Conservation (phyloP, 2,888 invertebrate species). For the Dexiosoma caninum region DNA sequence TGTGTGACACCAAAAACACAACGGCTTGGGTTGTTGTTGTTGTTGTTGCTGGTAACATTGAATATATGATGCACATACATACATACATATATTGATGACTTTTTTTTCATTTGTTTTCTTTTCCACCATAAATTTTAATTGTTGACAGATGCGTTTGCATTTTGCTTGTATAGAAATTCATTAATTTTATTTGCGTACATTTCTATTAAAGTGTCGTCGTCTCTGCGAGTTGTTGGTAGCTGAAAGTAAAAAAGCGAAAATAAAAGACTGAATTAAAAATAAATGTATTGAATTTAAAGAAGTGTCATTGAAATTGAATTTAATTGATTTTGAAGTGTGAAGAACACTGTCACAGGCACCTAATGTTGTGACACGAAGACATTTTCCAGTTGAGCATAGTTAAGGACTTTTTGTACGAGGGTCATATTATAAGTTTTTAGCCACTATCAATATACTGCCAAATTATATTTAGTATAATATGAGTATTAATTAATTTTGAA, state of each 20-base stretch:
- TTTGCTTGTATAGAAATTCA: conserved; percentile 49
- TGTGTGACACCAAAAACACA: conserved; percentile 33
- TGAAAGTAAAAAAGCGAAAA: conserved; percentile 40
- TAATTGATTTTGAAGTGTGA: conserved; percentile 6
- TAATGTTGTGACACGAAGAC: background rate
- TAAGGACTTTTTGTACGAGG: background rate
- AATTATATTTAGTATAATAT: too few relatives aligned
- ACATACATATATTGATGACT: too few relatives aligned
- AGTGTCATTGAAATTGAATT: conserved; percentile 31
- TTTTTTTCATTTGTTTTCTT: conserved; percentile 54
- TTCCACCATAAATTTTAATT: conserved; percentile 56
- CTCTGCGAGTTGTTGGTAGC: conserved; percentile 2
- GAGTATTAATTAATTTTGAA: too few relatives aligned
- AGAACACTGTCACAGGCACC: background rate
- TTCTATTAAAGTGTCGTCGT: conserved; percentile 32
- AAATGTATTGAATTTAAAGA: conserved; percentile 20
- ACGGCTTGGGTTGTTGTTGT: conserved; percentile 32
- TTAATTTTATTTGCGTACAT: conserved; percentile 39
- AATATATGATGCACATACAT: conserved; percentile 56
- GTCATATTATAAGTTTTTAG: too few relatives aligned
- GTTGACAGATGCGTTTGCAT: conserved; percentile 46
- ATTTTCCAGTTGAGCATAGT: background rate
- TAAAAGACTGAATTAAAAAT: conserved; percentile 16
- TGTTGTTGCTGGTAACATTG: conserved; percentile 45
- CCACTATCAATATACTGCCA: too few relatives aligned